phyloP scores from a whole-genome alignment of 2,113 vertebrate species.

The Cavia porcellus region DNA sequence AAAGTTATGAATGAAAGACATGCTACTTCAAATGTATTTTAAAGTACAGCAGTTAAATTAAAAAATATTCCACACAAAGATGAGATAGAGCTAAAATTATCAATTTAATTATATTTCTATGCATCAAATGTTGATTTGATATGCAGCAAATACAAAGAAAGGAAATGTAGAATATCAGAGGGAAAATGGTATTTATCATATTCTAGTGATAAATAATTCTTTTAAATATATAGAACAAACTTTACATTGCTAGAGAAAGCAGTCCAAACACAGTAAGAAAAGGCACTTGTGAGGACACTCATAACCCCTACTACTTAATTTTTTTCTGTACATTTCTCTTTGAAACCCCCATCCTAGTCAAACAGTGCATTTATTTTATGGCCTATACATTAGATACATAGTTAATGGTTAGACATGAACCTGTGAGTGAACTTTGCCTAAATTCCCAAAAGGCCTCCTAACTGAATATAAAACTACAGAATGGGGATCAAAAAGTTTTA shows the following conservation, averaged over 20 bases:
- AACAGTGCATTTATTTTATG: no score
- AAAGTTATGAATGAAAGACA: background rate
- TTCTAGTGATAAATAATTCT: background rate
- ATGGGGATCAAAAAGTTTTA: no score
- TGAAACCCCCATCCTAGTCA: no score
- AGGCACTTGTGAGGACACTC: background rate
- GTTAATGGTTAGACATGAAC: no score
- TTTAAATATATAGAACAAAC: background rate
- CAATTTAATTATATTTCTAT: background rate
- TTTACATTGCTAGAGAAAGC: no score
- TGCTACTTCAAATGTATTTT: background rate
- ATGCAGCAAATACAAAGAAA: background rate
- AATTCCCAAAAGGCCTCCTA: no score
- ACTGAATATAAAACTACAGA: no score
- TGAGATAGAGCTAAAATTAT: background rate
- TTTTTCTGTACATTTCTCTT: no score
- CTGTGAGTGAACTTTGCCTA: no score
- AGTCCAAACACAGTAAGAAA: no score
- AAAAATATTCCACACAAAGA: background rate
- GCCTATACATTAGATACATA: no score
- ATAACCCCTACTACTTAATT: no score
- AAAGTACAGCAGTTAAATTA: background rate
- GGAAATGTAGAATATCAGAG: background rate
- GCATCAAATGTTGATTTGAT: background rate
- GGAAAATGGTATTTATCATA: background rate